phyloP scores from a whole-genome alignment of 2,888 invertebrate species.

The Erebia aethiops region DNA sequence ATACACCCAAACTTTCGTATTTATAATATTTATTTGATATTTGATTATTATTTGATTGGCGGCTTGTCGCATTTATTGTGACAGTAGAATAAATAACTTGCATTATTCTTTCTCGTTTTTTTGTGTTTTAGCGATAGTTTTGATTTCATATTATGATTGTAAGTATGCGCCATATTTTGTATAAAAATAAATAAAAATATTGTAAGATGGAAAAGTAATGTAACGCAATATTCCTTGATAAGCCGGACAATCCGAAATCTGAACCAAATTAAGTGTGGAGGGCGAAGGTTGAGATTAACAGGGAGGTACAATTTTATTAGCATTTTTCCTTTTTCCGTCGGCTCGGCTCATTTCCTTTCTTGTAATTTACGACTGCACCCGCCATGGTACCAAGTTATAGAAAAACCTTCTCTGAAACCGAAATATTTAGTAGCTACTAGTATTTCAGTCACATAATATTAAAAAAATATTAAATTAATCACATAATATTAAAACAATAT shows the following conservation, averaged over 20 bases:
- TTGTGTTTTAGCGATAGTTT: no score
- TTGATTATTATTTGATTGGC: no score
- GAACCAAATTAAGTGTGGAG: conserved; percentile 59
- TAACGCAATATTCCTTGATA: conserved; percentile 47
- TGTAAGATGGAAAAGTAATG: conserved; percentile 36
- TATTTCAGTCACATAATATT: no score
- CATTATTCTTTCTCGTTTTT: no score
- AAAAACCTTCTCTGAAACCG: conserved; percentile 52
- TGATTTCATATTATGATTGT: no score
- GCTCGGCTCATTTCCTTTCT: conserved; percentile 73
- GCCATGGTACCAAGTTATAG: conserved; percentile 72
- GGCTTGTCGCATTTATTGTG: no score
- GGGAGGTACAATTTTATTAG: conserved; percentile 78
- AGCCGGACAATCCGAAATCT: conserved; percentile 59
- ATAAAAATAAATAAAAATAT: no score
- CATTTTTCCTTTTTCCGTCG: conserved; percentile 76
- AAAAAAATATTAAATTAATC: no score
- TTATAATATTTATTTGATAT: no score
- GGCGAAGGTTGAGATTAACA: conserved; percentile 74
- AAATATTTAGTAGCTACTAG: neutral
- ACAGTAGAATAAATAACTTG: neutral
- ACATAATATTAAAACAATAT: no score
- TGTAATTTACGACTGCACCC: conserved; percentile 70
- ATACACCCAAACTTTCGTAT: no score
- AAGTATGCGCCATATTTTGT: no score